phyloP scores from a whole-genome alignment of 2,888 invertebrate genomes.

The Elegia similella region DNA sequence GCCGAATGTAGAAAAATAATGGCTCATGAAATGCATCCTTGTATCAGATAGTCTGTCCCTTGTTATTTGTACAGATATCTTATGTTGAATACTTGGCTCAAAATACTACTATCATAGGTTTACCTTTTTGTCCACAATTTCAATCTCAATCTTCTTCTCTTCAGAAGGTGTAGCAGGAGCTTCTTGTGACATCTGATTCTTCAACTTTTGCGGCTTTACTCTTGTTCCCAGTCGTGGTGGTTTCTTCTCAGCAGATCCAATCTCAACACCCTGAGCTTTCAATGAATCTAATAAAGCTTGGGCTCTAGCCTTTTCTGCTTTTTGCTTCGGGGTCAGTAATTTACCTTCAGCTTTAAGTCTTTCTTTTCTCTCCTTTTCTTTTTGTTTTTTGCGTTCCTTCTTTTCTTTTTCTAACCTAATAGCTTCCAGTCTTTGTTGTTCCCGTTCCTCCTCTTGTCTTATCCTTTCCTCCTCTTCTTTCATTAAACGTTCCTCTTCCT shows the following conservation, averaged over 20 bases:
- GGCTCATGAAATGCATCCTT: too few species aligned
- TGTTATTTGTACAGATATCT: too few species aligned
- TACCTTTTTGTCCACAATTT: constrained; percentile 78
- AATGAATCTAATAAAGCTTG: constrained; percentile 94
- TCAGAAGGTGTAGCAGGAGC: constrained; percentile 71
- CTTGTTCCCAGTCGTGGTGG: constrained; percentile 87
- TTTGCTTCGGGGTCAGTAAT: constrained; percentile 95
- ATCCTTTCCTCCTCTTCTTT: constrained; percentile 91
- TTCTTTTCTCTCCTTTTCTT: constrained; percentile 95
- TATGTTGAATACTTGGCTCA: too few species aligned
- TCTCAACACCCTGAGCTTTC: constrained; percentile 92
- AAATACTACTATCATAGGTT: too few species aligned
- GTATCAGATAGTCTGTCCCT: too few species aligned
- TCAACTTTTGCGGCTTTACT: constrained; percentile 86
- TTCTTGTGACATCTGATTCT: constrained; percentile 83
- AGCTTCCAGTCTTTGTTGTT: constrained; percentile 87
- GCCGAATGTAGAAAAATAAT: too few species aligned
- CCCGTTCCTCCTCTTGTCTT: constrained; percentile 87
- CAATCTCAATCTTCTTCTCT: constrained; percentile 72
- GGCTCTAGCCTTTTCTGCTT: constrained; percentile 93
- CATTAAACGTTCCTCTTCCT: constrained; percentile 90
- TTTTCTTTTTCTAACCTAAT: constrained; percentile 91
- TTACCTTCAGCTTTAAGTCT: constrained; percentile 98
- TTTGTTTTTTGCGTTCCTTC: constrained; percentile 93
- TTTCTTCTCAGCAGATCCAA: constrained; percentile 86